Conservation (phyloP, 2,888 invertebrate genomes). For the Pachycephus smyrnensis region DNA sequence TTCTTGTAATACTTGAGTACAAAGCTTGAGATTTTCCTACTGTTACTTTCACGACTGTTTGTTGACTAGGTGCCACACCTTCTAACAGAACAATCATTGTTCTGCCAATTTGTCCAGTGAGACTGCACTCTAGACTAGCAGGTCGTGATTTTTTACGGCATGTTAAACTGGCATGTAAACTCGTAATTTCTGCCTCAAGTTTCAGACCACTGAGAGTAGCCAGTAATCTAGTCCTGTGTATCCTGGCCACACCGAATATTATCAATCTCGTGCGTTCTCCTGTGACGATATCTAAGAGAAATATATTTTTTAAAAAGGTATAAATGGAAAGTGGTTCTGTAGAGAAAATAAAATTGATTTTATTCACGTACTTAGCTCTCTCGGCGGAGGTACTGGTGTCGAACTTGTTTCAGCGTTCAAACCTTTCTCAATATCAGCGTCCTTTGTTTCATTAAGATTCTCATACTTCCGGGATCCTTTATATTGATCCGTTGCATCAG, state of each 20-base stretch:
- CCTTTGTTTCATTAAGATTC: constrained; percentile 70
- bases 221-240: constrained; percentile 86
- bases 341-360: neutral
- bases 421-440: constrained; percentile 71
- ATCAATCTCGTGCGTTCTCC: constrained; percentile 81
- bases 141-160: constrained; percentile 87
- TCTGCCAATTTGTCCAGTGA: constrained; percentile 90
- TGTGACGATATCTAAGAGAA: constrained; percentile 65
- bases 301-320: neutral
- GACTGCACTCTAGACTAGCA: constrained; percentile 79
- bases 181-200: constrained; percentile 93
- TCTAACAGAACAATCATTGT: constrained; percentile 93
- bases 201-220: constrained; percentile 95
- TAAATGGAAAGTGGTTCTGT: neutral
- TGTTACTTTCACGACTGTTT: constrained; percentile 93
- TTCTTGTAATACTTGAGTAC: constrained; percentile 85
- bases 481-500: constrained; percentile 78
- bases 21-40: constrained; percentile 93
- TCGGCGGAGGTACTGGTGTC: constrained; percentile 62
- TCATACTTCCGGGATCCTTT: constrained; percentile 74
- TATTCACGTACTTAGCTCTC: constrained; percentile 63
- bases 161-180: constrained; percentile 90
- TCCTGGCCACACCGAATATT: constrained; percentile 89
- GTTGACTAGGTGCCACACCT: constrained; percentile 90
- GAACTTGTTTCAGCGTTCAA: constrained; percentile 66